Evolutionary conservation across 2,797 vertebrate genomes (phyloP).

Genomic region (Macroramphosus scolopax): DNA sequence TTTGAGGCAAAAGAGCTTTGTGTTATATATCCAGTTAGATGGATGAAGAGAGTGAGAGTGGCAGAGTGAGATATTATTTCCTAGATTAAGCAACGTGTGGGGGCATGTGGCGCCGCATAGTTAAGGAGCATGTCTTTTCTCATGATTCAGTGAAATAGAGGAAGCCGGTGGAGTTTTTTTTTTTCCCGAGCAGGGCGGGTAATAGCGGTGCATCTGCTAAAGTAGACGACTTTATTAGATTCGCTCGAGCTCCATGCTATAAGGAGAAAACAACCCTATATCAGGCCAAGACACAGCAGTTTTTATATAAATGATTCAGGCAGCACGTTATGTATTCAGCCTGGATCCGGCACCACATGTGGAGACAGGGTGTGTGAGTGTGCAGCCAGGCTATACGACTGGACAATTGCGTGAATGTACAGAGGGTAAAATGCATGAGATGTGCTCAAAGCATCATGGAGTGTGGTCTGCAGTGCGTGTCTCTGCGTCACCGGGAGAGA

Average conservation of each 20-base stretch:
- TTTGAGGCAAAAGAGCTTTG: slow-evolving; percentile 27
- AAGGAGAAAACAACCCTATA: neutral
- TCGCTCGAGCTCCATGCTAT: too few species aligned
- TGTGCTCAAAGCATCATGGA: neutral
- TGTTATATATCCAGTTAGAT: slow-evolving; percentile 28
- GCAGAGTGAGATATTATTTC: slow-evolving; percentile 31
- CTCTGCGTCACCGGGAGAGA: neutral
- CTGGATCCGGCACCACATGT: neutral
- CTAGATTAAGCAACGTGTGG: slow-evolving; percentile 43
- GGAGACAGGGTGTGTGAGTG: too few species aligned
- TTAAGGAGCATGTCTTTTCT: slow-evolving; percentile 25
- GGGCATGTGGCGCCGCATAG: slow-evolving; percentile 30
- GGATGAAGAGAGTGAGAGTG: slow-evolving; percentile 17
- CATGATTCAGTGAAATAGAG: too few species aligned
- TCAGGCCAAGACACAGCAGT: slow-evolving; percentile 1
- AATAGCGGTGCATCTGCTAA: too few species aligned
- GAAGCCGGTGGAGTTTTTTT: slow-evolving; percentile 5
- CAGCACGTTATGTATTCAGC: neutral
- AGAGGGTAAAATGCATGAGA: neutral
- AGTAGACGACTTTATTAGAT: neutral
- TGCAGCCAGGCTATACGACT: too few species aligned
- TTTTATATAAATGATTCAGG: slow-evolving; percentile 1
- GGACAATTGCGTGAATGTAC: neutral
- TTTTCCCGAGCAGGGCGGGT: too few species aligned
- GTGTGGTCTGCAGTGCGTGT: neutral